Base-by-base conservation (phyloP, 2,797 vertebrate species). In the Sebastiscus tertius region DNA sequence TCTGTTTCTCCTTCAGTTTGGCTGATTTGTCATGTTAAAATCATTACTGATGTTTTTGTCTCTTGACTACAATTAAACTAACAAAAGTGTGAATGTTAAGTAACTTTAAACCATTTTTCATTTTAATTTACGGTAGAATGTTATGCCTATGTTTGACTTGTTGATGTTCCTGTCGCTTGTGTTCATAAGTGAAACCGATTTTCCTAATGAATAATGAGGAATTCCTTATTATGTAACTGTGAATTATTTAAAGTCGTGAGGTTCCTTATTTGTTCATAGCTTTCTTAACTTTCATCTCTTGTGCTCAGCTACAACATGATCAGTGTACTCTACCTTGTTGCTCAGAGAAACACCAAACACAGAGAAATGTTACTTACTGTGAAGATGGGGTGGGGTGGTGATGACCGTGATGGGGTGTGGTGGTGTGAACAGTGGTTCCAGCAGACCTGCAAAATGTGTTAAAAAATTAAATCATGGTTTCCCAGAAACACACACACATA, bases 391-490 rank as follows among this genome's bases (percentile, higher is more conserved):
- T 22, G 18, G 0, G 0, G 4, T 75, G 52, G 46, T 16, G 1
- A 36, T 42, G 1, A 14, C 5, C 0, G 1, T 56, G 2, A 7
- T 13, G 3, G 1, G 16, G 1, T 36, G 29, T 3, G 29, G 0
- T 11, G 29, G 6, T 18, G 4, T 20, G 14, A 27, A 0, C 0
- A 2, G 3, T 7, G 10, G 36, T 9, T 26, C 2, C n/a, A 62
- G 20, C 10, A 16, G 34, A 6, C 8, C 82, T 84, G 68, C 4
- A 64, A 61, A 24, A 55, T 33, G 6, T 6, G 27, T 8, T 13
- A n/a, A 60, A 34, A 39, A 22, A 59, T 68, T 0, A 33, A 54
- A 11, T 54, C 4, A 22, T 2, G 13, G 20, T n/a, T 31, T n/a
- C 42, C 1, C 46, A 31, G 14, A n/a, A 18, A 65, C 31, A 72